Evolutionary conservation across 2,888 invertebrate genomes (phyloP).

Genomic region (Drosophila pseudotakahashii): DNA sequence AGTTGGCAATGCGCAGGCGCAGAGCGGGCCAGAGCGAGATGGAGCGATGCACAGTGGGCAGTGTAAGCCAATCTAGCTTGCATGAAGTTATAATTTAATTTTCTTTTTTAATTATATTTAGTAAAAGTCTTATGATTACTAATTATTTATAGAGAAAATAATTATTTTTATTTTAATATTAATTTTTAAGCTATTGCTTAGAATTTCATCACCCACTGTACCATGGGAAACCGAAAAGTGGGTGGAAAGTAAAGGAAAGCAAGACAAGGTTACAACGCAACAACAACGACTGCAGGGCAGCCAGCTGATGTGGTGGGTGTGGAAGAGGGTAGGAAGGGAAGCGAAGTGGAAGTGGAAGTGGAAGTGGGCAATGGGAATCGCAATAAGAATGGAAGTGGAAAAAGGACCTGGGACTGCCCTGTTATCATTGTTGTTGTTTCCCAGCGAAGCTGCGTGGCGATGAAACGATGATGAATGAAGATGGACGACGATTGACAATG

Average conservation of each 20-base stretch:
- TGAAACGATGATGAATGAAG: slow-evolving; percentile 22
- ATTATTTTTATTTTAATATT: no score
- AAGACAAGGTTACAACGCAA: slow-evolving; percentile 72
- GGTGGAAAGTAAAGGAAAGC: slow-evolving; percentile 49
- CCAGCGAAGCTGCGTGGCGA: slow-evolving; percentile 31
- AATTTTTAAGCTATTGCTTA: no score
- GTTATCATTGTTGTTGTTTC: slow-evolving; percentile 24
- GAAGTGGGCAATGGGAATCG: slow-evolving; percentile 5
- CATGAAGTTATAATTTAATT: neutral
- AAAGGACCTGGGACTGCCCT: slow-evolving; percentile 7
- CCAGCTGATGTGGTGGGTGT: slow-evolving; percentile 67
- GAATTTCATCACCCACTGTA: neutral
- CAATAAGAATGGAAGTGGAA: slow-evolving; percentile 8
- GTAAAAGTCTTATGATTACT: neutral
- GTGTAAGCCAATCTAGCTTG: neutral
- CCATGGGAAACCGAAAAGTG: slow-evolving; percentile 6
- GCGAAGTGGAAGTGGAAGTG: neutral
- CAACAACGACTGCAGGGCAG: slow-evolving; percentile 47
- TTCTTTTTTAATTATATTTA: neutral
- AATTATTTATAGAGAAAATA: no score
- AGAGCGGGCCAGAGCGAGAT: slow-evolving; percentile 35
- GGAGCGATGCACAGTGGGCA: slow-evolving; percentile 1
- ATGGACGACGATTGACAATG: slow-evolving; percentile 15
- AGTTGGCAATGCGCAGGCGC: slow-evolving; percentile 48
- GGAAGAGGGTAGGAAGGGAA: neutral